Base-by-base conservation (phyloP, 1,140 invertebrate species). In the Heliconius hermathena region DNA sequence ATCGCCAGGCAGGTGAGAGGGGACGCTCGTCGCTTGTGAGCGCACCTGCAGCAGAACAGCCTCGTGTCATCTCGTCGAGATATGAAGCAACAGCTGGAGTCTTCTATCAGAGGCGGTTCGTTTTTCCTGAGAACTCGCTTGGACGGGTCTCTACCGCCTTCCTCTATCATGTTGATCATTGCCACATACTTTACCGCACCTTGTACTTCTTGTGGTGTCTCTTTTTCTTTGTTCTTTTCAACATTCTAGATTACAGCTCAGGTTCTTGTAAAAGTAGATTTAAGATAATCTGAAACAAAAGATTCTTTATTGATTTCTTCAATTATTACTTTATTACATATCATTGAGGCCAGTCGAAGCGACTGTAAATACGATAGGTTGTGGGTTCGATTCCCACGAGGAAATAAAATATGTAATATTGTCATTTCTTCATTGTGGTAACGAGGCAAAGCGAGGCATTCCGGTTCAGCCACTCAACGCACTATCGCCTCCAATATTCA, bases 1-100 rank as follows among this genome's bases (percentile, higher is more conserved):
- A 99, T 96, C 46, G 98, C 98, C 5, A 95, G 83, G 78, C 94
- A 95, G 2, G 94, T 93, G 36, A 94, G 86, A 0, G 92, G 91
- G 0, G 93, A 94, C 0, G 93, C 91, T 41, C 92, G 86, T 18
- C 92, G 83, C 54, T 90, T 88, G 76, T 90, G 91, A 6, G 87
- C 89, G 72, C 91, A 93, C 70, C 89, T 85, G 66, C 91, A 92
- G 76, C 91, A 93, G 71, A 87, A 88, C 8, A 88, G 78, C 72
- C 78, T 86, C 6, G 83, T 76, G 73, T 90, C 87, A 70, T 88
- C 86, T 52, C 78, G 78, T 6, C 79, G 73, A 26, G 81, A 80
- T 52, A 84, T 60, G 36, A 88, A 88, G 57, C 88, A 88, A 73
- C 86, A 89, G 57, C 83, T 87, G 11, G 86, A 74, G 36, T 88